A percentile compares a stretch with the other conserved stretches of the same genome.
Evolutionary conservation across 2,113 vertebrate genomes (phyloP).

Genomic region (Lanius ludovicianus): DNA sequence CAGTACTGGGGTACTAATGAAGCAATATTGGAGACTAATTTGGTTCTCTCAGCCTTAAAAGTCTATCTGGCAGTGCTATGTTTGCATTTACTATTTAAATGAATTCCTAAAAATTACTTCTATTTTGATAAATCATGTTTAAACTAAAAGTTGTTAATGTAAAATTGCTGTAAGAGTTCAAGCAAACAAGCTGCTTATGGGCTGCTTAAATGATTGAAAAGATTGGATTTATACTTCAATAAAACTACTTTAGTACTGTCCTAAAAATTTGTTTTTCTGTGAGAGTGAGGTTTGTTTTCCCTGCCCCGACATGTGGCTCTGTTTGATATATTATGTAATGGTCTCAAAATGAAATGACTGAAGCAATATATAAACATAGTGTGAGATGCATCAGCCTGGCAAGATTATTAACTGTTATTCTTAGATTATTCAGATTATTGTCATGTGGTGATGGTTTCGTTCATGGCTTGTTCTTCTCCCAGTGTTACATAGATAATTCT

Average conservation of each 20-base stretch:
- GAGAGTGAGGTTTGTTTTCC: not conserved
- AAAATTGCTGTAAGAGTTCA: not conserved
- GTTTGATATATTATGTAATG: not conserved
- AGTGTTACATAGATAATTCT: not conserved
- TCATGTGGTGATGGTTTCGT: not conserved
- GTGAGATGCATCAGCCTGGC: not conserved
- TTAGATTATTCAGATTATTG: not conserved
- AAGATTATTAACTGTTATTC: not conserved
- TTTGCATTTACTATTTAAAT: not conserved
- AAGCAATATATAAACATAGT: rapidly evolving
- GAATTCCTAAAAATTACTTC: not conserved
- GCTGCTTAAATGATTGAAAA: not conserved
- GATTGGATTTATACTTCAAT: not conserved
- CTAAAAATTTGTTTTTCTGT: not conserved
- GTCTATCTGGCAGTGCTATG: not conserved
- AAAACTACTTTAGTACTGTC: not conserved
- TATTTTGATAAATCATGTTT: not conserved
- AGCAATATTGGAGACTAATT: not conserved
- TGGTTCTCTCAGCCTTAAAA: not conserved
- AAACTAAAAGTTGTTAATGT: not conserved
- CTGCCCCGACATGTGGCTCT: not conserved
- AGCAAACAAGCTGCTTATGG: not conserved
- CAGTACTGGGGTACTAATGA: not conserved
- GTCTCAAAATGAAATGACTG: not conserved
- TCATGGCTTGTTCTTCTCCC: not conserved